A percentile compares a stretch with the other conserved stretches of the same genome.
These are phyloP conservation scores for Thymelicus sylvestris DNA, from an alignment of 2,888 invertebrate species.

Conservation along the genomic window DNA sequence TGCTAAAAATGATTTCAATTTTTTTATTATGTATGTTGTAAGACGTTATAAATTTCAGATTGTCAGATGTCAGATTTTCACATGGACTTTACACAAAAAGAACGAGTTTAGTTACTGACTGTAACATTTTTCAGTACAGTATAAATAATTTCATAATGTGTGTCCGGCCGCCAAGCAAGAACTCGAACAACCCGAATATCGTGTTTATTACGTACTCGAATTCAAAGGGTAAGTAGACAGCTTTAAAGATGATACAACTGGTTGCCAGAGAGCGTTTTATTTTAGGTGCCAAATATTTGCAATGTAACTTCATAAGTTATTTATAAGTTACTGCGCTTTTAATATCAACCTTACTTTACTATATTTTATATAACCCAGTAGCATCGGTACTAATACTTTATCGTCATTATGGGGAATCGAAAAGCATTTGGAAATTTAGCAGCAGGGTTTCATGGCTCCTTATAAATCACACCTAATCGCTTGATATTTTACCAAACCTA, in stretches of 20 bases:
- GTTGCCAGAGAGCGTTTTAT: conserved; percentile 15
- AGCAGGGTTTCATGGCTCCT: no score
- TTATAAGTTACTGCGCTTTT: neutral
- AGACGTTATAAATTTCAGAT: no score
- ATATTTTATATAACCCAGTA: no score
- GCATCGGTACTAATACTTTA: no score
- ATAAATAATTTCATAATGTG: conserved; percentile 16
- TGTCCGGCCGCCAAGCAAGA: conserved; percentile 24
- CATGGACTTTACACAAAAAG: neutral
- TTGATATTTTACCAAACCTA: no score
- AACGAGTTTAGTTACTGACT: neutral
- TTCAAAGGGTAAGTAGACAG: conserved; percentile 27
- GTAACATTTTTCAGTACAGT: neutral
- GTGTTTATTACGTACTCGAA: conserved; percentile 27
- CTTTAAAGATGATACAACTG: conserved; percentile 17
- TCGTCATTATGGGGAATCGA: no score
- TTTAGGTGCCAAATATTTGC: conserved; percentile 11
- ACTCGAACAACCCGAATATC: conserved; percentile 22
- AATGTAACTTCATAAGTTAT: neutral
- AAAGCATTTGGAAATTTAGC: no score
- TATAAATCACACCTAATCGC: no score
- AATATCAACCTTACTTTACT: neutral
- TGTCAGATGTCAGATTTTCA: no score
- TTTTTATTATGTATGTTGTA: no score
- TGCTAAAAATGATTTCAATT: no score